These are phyloP conservation scores for Cheilosia grossa DNA, from an alignment of 2,888 invertebrate genomes.

Conservation along the genomic window DNA sequence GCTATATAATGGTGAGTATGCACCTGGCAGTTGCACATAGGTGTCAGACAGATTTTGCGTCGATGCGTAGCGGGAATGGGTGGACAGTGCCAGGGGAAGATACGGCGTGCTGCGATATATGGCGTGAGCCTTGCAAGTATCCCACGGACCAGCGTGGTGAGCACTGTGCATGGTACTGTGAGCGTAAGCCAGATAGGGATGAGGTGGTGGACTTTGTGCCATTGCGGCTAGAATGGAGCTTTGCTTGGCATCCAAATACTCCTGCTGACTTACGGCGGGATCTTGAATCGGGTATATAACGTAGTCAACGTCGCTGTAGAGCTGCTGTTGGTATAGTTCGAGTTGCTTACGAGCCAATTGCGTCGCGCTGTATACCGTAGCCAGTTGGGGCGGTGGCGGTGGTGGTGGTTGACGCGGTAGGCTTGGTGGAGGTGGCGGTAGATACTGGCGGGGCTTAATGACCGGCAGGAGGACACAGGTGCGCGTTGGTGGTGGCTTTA, in stretches of 20 bases:
- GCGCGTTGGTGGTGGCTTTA: conserved; percentile 83
- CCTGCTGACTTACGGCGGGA: conserved; percentile 94
- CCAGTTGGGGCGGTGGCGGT: conserved; percentile 86
- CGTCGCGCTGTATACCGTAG: conserved; percentile 89
- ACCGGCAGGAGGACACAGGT: conserved; percentile 86
- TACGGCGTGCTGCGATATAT: conserved; percentile 93
- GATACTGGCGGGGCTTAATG: conserved; percentile 86
- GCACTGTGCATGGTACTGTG: conserved; percentile 82
- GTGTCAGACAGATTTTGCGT: conserved; percentile 91
- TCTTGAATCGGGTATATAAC: conserved; percentile 96
- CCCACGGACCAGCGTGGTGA: conserved; percentile 80
- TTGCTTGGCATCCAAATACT: conserved; percentile 94
- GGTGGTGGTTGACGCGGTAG: conserved; percentile 86
- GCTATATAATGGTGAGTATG: conserved; percentile 87
- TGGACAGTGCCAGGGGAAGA: conserved; percentile 87
- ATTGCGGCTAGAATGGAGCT: conserved; percentile 86
- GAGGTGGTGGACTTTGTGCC: conserved; percentile 86
- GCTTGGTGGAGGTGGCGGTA: conserved; percentile 89
- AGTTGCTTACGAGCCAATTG: conserved; percentile 90
- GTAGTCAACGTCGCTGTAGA: conserved; percentile 95
- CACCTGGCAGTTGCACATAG: conserved; percentile 87
- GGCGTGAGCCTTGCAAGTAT: conserved; percentile 87
- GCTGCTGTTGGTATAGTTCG: conserved; percentile 93
- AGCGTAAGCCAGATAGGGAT: conserved; percentile 84
- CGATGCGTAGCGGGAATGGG: conserved; percentile 89